Conservation (phyloP, 2,113 vertebrate genomes). For the Tetraodon nigroviridis region DNA sequence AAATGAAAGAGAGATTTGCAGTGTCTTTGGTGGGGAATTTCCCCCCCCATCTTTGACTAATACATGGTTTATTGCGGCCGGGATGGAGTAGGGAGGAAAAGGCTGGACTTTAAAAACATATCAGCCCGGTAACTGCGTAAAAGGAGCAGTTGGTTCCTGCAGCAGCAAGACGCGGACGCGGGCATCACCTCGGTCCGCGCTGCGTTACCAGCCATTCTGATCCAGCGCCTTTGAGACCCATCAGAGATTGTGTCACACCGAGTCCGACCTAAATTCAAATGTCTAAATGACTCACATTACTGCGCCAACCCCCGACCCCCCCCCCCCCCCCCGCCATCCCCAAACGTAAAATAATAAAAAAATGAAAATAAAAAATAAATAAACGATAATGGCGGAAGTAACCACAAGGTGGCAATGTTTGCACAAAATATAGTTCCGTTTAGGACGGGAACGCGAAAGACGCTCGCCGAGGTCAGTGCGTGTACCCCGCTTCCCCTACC, state of each 20-base stretch:
- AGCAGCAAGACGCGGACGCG: conserved; percentile 13
- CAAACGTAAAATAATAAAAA: too few relatives aligned
- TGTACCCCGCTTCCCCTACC: not conserved
- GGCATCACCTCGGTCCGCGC: not conserved
- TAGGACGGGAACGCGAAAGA: conserved; percentile 48
- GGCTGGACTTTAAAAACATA: too few relatives aligned
- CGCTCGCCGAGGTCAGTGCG: conserved; percentile 56
- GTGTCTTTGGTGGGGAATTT: too few relatives aligned
- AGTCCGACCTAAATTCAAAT: conserved; percentile 54
- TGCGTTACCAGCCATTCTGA: conserved; percentile 18
- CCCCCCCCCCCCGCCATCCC: too few relatives aligned
- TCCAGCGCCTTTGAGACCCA: conserved; percentile 23
- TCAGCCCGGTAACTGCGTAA: conserved; percentile 14
- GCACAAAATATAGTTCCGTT: conserved; percentile 82
- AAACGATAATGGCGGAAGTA: conserved; percentile 40
- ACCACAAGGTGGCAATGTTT: conserved; percentile 98
- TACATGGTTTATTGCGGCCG: too few relatives aligned
- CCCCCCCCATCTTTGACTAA: too few relatives aligned
- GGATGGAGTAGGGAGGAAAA: too few relatives aligned
- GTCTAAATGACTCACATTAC: conserved; percentile 60
- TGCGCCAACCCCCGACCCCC: conserved; percentile 16
- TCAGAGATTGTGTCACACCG: conserved; percentile 13
- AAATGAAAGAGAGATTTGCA: too few relatives aligned
- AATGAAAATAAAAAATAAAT: conserved; percentile 59
- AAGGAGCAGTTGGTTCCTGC: conserved; percentile 35